A percentile compares a stretch with the other conserved stretches of the same genome.
Evolutionary conservation across 2,113 vertebrate genomes (phyloP).

Genomic region (Vidua chalybeata): DNA sequence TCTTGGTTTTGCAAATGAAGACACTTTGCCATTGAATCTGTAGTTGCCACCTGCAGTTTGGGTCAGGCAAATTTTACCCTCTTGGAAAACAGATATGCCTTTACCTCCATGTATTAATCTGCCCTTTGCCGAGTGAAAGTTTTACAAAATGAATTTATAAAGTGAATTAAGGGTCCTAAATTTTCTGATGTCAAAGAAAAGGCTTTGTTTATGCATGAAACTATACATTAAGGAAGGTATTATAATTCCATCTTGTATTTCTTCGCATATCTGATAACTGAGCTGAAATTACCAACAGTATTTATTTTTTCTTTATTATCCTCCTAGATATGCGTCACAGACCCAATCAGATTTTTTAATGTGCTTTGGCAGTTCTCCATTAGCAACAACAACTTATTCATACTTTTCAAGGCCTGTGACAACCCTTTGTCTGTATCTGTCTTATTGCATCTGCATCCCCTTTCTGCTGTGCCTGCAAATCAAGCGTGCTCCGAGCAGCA

Average conservation of each 20-base stretch:
- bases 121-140: not conserved
- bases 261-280: not conserved
- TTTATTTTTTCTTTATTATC: not conserved
- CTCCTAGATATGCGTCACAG: not conserved
- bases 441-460: not conserved
- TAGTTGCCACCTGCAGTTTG: not conserved
- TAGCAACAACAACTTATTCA: not conserved
- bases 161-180: not conserved
- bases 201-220: not conserved
- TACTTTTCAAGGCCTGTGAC: not conserved
- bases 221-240: not conserved
- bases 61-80: not conserved
- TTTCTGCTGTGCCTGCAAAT: not conserved
- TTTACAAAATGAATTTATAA: not conserved
- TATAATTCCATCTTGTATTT: not conserved
- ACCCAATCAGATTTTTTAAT: not conserved
- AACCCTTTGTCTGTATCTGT: not conserved
- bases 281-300: not conserved
- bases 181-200: not conserved
- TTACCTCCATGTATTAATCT: accelerated
- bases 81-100: not conserved
- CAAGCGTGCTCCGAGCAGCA: not conserved
- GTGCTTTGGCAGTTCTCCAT: not conserved
- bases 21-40: not conserved
- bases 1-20: not conserved